A percentile compares a stretch with the other conserved stretches of the same genome.
phyloP scores from a whole-genome alignment of 2,113 vertebrate species.

The Oreochromis spilurus region DNA sequence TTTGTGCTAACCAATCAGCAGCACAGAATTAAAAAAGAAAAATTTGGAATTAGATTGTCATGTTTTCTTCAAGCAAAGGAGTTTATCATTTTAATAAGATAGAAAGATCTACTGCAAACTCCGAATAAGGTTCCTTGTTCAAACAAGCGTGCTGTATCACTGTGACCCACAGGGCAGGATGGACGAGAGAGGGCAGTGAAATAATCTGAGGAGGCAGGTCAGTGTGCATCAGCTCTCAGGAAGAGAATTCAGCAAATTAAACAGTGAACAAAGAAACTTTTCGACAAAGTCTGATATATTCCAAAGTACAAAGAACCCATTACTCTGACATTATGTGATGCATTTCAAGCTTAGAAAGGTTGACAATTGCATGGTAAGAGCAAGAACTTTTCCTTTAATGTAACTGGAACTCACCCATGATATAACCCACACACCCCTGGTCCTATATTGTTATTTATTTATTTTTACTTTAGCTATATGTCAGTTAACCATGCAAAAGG shows the following conservation, averaged over 20 bases:
- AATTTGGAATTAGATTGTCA: background rate
- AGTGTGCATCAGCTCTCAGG: background rate
- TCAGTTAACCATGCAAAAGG: background rate
- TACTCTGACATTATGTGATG: background rate
- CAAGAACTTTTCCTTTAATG: background rate
- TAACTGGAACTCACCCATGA: background rate
- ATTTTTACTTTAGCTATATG: background rate
- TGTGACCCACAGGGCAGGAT: background rate
- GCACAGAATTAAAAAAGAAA: background rate
- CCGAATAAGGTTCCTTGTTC: background rate
- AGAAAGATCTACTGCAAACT: background rate
- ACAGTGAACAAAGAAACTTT: background rate
- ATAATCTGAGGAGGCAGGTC: slow-evolving; percentile 3
- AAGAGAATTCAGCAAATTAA: background rate
- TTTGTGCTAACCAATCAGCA: background rate
- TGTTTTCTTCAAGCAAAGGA: background rate
- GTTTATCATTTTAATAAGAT: background rate
- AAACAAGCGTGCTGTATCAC: background rate
- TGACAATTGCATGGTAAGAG: background rate
- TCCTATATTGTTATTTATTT: background rate
- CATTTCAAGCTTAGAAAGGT: background rate
- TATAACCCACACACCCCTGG: background rate
- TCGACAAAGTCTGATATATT: background rate
- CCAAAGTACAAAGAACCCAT: background rate
- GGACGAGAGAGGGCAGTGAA: background rate